phyloP scores from a whole-genome alignment of 1,140 invertebrate species.

The Eulimnadia texana region DNA sequence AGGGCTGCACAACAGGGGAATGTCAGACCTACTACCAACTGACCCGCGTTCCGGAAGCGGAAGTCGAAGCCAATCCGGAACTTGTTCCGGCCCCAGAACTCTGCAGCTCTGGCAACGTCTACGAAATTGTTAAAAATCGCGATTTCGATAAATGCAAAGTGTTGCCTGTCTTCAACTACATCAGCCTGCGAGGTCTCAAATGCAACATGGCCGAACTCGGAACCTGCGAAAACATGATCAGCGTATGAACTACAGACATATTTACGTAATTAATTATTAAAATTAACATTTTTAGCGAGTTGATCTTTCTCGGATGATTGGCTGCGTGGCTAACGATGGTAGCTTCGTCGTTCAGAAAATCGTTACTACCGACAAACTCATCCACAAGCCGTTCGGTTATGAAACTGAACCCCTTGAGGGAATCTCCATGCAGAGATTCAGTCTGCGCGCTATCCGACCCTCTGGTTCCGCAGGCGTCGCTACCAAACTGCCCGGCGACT shows the following conservation, averaged over 20 bases:
- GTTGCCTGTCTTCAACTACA: constrained; percentile 20
- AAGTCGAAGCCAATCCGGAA: constrained; percentile 11
- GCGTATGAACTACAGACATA: not conserved
- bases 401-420: constrained; percentile 13
- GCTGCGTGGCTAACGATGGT: constrained; percentile 6
- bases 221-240: constrained; percentile 8
- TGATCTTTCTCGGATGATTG: constrained; percentile 9
- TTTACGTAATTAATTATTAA: not conserved
- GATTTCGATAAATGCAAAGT: constrained; percentile 23
- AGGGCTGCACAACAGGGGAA: constrained; percentile 14
- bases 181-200: not conserved
- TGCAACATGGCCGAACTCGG: constrained; percentile 4
- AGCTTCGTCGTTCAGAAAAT: constrained; percentile 10
- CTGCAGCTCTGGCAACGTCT: constrained; percentile 21
- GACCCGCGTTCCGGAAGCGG: constrained; percentile 10
- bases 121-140: constrained; percentile 22
- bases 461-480: not conserved
- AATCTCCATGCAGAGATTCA: constrained; percentile 3
- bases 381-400: constrained; percentile 11
- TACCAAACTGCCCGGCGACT: not conserved
- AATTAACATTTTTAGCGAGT: not conserved
- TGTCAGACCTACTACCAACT: constrained; percentile 17
- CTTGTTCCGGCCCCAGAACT: constrained; percentile 18
- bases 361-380: constrained; percentile 5
- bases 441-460: not conserved